Conservation (phyloP, 1,140 invertebrate genomes). For the Rhysida immarginata region DNA sequence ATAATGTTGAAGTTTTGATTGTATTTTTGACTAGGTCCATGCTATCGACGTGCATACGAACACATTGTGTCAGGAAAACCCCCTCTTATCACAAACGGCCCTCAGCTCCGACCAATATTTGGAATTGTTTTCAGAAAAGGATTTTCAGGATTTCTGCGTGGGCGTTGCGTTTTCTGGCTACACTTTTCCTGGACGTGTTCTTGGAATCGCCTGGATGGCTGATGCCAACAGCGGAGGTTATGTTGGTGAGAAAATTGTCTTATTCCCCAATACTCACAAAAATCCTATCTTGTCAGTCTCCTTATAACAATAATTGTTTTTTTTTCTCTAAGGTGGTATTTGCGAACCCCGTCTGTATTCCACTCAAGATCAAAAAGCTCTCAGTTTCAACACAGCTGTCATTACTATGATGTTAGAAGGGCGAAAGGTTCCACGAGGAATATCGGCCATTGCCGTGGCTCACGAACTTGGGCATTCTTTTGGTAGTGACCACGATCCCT, state of each 20-base stretch:
- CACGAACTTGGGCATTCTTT: conserved; percentile 11
- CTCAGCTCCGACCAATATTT: background rate
- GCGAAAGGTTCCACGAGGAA: background rate
- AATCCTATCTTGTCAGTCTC: background rate
- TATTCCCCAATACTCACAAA: no score
- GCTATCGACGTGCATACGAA: background rate
- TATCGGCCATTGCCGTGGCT: conserved; percentile 3
- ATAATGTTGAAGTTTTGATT: no score
- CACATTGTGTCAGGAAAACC: no score
- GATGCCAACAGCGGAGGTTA: conserved; percentile 2
- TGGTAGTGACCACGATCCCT: conserved; percentile 9
- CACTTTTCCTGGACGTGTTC: background rate
- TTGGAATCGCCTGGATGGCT: conserved; percentile 8
- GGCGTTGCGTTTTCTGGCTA: background rate
- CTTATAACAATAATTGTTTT: background rate
- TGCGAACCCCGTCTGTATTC: background rate
- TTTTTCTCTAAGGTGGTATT: background rate
- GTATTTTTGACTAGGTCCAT: no score
- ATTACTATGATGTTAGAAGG: background rate
- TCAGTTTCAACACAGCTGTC: conserved; percentile 1
- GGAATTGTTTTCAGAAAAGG: conserved; percentile 3
- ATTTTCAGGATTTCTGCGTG: conserved; percentile 6
- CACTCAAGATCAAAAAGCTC: background rate
- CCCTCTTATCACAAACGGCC: background rate
- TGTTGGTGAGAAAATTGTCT: conserved; percentile 6